These are phyloP conservation scores for Choloepus didactylus DNA, from an alignment of 2,797 vertebrate genomes.

Conservation along the genomic window DNA sequence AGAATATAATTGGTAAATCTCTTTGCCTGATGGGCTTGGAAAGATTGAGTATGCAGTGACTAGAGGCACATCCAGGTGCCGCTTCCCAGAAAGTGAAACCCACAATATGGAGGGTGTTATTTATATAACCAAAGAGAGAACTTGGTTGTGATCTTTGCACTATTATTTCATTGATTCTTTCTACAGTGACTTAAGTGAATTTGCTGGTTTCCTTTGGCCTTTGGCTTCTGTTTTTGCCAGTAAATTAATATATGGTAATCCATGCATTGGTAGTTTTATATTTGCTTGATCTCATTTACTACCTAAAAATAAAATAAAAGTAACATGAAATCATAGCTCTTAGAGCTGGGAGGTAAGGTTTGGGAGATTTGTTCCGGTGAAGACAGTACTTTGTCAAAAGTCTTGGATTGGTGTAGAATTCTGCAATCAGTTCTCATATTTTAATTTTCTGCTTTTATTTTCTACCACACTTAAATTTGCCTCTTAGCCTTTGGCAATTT, in stretches of 20 bases:
- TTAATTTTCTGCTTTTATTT: constrained; percentile 52
- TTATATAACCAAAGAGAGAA: neutral
- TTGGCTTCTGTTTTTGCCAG: constrained; percentile 11
- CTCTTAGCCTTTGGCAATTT: constrained; percentile 18
- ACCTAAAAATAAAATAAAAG: constrained; percentile 38
- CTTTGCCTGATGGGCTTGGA: neutral
- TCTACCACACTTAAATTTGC: neutral
- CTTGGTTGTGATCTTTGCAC: constrained; percentile 1
- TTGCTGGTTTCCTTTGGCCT: neutral
- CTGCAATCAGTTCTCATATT: neutral
- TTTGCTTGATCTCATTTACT: constrained; percentile 32
- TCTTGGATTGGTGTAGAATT: constrained; percentile 20
- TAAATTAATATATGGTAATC: neutral
- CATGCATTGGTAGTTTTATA: neutral
- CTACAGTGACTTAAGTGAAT: neutral
- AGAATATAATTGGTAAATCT: neutral
- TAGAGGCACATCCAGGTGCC: neutral
- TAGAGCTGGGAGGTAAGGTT: neutral
- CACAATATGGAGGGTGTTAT: neutral
- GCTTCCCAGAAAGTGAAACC: neutral
- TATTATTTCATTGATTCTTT: neutral
- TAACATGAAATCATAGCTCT: constrained; percentile 20
- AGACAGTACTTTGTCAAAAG: neutral
- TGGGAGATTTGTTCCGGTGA: neutral
- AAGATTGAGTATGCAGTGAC: neutral